A percentile compares a stretch with the other conserved stretches of the same genome.
phyloP scores from a whole-genome alignment of 2,113 vertebrate genomes.

The Rhinopomastus cyanomelas region DNA sequence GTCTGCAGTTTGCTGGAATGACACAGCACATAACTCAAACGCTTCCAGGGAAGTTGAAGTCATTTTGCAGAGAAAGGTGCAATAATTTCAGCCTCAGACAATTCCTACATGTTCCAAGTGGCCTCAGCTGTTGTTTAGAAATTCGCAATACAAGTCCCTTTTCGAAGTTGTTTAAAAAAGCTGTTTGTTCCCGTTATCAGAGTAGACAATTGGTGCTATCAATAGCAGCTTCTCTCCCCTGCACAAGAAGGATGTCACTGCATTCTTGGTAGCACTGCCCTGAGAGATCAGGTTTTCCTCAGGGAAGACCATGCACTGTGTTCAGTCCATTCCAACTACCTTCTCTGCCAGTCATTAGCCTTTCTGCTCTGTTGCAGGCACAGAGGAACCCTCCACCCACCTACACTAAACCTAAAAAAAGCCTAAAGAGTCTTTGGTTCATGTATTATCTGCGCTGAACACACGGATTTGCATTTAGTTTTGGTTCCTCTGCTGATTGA shows the following conservation, averaged over 20 bases:
- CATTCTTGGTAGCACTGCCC: not conserved
- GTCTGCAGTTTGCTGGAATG: not conserved
- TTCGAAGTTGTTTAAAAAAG: not conserved
- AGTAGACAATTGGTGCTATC: not conserved
- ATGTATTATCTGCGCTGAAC: not conserved
- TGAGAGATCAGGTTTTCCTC: not conserved
- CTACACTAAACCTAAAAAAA: not conserved
- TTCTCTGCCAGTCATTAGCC: not conserved
- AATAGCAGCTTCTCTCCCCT: not conserved
- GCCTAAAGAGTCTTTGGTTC: not conserved
- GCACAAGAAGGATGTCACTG: not conserved
- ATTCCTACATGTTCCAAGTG: not conserved
- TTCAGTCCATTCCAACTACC: not conserved
- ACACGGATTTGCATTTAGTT: not conserved
- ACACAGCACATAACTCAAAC: constrained; percentile 3
- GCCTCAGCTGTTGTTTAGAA: not conserved
- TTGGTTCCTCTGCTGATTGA: not conserved
- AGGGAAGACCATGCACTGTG: not conserved
- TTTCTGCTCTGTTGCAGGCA: not conserved
- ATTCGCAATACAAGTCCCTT: not conserved
- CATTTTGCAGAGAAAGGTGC: not conserved
- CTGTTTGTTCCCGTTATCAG: not conserved
- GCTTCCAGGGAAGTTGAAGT: not conserved
- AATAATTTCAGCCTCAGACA: not conserved
- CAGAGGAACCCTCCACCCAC: not conserved